Conservation (phyloP, 2,797 vertebrate genomes). For the Darevskia nairensis region DNA sequence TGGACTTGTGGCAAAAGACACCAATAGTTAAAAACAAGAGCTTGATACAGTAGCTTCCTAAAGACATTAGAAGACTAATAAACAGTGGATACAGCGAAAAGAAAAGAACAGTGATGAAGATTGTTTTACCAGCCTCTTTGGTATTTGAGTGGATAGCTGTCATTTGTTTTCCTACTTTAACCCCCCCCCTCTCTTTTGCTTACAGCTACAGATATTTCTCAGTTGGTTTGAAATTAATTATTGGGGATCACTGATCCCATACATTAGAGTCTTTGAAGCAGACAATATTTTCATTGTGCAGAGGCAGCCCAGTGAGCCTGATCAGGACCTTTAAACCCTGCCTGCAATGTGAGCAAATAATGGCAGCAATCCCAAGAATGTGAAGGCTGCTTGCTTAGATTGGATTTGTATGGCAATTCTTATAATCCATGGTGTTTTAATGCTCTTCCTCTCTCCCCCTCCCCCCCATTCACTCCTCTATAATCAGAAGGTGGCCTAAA, state of each 20-base stretch:
- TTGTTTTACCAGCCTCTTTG: conserved; percentile 67
- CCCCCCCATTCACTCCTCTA: neutral
- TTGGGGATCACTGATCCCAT: conserved; percentile 46
- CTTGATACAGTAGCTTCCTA: conserved; percentile 68
- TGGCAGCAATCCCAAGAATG: neutral
- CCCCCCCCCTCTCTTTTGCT: conserved; percentile 70
- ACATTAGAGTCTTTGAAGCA: conserved; percentile 33
- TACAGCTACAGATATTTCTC: conserved; percentile 61
- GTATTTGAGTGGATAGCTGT: conserved; percentile 67
- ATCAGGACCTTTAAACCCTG: neutral
- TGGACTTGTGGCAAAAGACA: conserved; percentile 46
- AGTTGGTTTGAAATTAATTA: conserved; percentile 59
- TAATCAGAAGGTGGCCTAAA: neutral
- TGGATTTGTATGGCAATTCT: neutral
- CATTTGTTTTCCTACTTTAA: conserved; percentile 74
- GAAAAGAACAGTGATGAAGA: conserved; percentile 69
- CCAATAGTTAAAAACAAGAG: conserved; percentile 67
- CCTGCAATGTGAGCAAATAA: conserved; percentile 13
- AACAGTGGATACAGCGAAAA: conserved; percentile 59
- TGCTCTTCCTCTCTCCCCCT: neutral
- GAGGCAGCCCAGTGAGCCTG: neutral
- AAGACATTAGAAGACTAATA: conserved; percentile 63
- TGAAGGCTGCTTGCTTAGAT: neutral
- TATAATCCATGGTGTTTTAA: neutral
- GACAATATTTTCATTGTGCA: conserved; percentile 19